Percentiles rank a stretch among this genome's conserved stretches.
Evolutionary conservation across 2,888 invertebrate genomes (phyloP).

Genomic region (Cordilura impudica): DNA sequence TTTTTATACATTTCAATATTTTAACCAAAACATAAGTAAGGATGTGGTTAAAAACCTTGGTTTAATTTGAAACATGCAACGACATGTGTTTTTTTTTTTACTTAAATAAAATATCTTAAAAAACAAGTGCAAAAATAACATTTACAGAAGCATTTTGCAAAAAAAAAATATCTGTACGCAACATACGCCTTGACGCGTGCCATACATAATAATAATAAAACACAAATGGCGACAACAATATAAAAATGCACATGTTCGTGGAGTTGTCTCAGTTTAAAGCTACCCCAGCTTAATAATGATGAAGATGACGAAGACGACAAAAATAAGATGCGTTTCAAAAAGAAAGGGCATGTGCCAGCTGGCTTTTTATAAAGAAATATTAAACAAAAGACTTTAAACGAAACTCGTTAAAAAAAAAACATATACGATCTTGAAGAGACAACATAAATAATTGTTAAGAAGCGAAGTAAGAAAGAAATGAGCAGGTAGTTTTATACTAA

Average conservation of each 20-base stretch:
- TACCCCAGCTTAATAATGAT: slow-evolving; percentile 55
- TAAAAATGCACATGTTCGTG: slow-evolving; percentile 49
- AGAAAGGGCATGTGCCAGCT: slow-evolving; percentile 73
- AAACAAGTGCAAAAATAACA: slow-evolving; percentile 49
- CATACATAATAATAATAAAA: slow-evolving; percentile 42
- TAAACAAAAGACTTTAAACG: slow-evolving; percentile 22
- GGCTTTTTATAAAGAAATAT: slow-evolving; percentile 45
- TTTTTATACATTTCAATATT: background rate
- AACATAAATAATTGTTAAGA: slow-evolving; percentile 26
- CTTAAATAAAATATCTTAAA: slow-evolving; percentile 5
- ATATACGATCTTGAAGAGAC: slow-evolving; percentile 55
- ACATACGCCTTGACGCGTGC: slow-evolving; percentile 70
- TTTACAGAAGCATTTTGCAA: slow-evolving; percentile 45
- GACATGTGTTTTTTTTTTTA: slow-evolving; percentile 42
- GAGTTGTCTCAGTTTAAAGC: slow-evolving; percentile 1
- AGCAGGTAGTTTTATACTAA: slow-evolving; percentile 36
- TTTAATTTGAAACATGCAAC: slow-evolving; percentile 23
- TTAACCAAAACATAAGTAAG: slow-evolving; percentile 4
- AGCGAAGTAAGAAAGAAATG: slow-evolving; percentile 11
- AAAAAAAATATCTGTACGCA: slow-evolving; percentile 18
- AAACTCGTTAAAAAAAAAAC: slow-evolving; percentile 42
- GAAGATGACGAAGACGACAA: slow-evolving; percentile 3
- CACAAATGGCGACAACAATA: slow-evolving; percentile 48
- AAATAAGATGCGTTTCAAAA: slow-evolving; percentile 30
- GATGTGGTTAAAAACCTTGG: slow-evolving; percentile 51